Base-by-base conservation (phyloP, 2,888 invertebrate genomes). In the Eulithis prunata region DNA sequence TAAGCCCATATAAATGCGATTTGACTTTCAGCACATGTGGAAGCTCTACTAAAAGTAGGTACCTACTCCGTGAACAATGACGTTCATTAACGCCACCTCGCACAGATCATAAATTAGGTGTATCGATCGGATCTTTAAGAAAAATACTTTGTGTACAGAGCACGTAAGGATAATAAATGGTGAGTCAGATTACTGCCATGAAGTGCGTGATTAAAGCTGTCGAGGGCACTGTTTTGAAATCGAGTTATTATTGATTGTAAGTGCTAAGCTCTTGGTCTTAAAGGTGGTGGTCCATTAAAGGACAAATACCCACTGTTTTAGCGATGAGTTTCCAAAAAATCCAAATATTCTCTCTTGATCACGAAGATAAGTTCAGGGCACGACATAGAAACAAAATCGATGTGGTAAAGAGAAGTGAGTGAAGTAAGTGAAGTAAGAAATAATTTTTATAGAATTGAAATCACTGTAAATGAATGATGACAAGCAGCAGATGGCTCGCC, bases 131-230 rank as follows among this genome's bases (percentile, higher is more conserved):
- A 70, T 71, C 65, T 68, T 60, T 54, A 55, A 64, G 64, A 68
- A 68, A 71, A 71, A 64, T 68, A 61, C 59, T 62, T 64, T 64
- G 67, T 62, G 51, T 62, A 69, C 62, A 69, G 61, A 62, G 53
- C 66, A 67, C 64, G 72, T 66, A 66, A 71, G 64, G 62, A 68
- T 69, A 69, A 70, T 72, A 64, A 69, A 71, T 71, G 73, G 72
- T 64, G 51, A 75, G 80, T 80, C 79, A 70, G 75, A 79, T 79
- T 78, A 80, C 74, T 78, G 74, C 75, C 75, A 71, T 74, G 73
- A 75, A 74, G 75, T 75, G 72, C 75, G 76, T 78, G 78, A 81
- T 79, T 78, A 77, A 54, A 49, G 49, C 52, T 64, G 67, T 64
- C 60, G 57, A 49, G 57, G 57, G 45, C 60, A 64, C 67, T 51